Conservation (phyloP, 2,888 invertebrate species). For the Chymomyza amoena region DNA sequence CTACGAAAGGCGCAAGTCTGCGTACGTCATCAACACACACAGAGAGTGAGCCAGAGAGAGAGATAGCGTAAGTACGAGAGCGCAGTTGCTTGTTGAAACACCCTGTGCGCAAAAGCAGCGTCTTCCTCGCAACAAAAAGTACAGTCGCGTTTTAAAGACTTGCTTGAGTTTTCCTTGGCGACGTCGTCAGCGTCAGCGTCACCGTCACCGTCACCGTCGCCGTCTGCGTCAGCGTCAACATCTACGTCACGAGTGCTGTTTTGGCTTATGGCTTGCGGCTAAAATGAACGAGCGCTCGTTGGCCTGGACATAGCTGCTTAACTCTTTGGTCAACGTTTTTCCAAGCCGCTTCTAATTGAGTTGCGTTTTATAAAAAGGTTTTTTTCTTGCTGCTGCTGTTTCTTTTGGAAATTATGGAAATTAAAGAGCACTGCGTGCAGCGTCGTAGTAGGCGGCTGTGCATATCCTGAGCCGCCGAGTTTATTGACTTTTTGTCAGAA, state of each 20-base stretch:
- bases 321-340: neutral
- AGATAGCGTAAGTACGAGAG: neutral
- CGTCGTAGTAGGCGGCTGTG: conserved; percentile 26
- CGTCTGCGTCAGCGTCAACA: neutral
- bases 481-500: conserved; percentile 44
- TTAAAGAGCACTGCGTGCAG: neutral
- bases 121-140: conserved; percentile 33
- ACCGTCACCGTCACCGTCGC: neutral
- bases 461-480: conserved; percentile 34
- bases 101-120: conserved; percentile 37
- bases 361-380: conserved; percentile 38
- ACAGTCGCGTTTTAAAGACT: conserved; percentile 49
- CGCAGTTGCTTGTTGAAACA: conserved; percentile 12
- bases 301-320: no score
- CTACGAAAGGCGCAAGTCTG: conserved; percentile 18
- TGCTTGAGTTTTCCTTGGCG: conserved; percentile 49
- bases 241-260: conserved; percentile 9
- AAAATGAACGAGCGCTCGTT: conserved; percentile 7
- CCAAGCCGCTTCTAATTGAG: conserved; percentile 2
- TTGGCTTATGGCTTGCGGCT: conserved; percentile 36
- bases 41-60: neutral
- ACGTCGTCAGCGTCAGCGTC: conserved; percentile 18
- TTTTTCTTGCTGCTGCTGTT: conserved; percentile 2
- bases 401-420: conserved; percentile 3
- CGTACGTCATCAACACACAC: neutral